phyloP scores from a whole-genome alignment of 2,797 vertebrate genomes.

The Gallinago stenura region DNA sequence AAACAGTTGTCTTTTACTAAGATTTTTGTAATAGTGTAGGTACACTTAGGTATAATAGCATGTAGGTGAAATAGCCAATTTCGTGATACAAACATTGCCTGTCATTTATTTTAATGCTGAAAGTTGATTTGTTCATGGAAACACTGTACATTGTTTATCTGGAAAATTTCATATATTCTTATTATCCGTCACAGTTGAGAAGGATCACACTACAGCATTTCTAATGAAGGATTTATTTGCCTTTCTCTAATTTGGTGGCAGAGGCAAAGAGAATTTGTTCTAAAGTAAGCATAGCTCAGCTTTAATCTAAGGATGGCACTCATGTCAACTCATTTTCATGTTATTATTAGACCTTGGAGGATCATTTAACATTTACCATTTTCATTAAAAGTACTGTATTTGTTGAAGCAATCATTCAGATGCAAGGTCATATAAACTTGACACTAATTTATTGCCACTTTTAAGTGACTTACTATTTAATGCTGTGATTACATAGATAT shows the following conservation, averaged over 20 bases:
- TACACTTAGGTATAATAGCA: background rate
- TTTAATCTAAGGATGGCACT: slow-evolving; percentile 23
- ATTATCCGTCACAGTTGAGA: background rate
- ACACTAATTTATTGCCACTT: slow-evolving; percentile 10
- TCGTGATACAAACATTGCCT: background rate
- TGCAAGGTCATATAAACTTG: slow-evolving; percentile 45
- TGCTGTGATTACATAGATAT: slow-evolving; percentile 2
- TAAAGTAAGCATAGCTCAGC: slow-evolving; percentile 35
- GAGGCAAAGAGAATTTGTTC: slow-evolving; percentile 28
- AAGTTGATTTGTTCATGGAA: background rate
- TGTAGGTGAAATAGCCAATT: background rate
- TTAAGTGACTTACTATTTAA: slow-evolving; percentile 28
- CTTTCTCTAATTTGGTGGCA: slow-evolving; percentile 2
- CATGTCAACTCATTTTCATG: slow-evolving; percentile 48
- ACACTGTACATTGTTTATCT: background rate
- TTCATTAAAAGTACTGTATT: slow-evolving; percentile 30
- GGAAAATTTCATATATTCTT: background rate
- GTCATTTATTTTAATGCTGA: background rate
- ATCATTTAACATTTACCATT: slow-evolving; percentile 43
- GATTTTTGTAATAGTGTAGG: background rate
- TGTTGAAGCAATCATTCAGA: slow-evolving; percentile 39
- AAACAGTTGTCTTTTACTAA: background rate
- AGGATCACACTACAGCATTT: background rate
- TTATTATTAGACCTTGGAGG: slow-evolving; percentile 51
- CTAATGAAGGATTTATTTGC: slow-evolving; percentile 45